phyloP scores from a whole-genome alignment of 2,888 invertebrate genomes.

The Polyommatus icarus region DNA sequence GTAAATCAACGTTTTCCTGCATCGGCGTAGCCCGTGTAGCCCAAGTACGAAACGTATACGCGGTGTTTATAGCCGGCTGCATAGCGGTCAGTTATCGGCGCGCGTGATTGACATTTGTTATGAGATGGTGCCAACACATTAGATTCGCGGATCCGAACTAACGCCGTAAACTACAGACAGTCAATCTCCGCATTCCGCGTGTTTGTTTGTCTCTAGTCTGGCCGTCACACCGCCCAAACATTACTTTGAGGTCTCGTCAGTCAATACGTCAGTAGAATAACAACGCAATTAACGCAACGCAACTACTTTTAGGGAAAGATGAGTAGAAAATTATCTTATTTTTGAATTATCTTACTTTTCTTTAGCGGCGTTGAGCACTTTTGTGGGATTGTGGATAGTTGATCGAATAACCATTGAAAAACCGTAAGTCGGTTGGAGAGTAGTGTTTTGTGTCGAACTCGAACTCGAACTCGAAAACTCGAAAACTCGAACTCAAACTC shows the following conservation, averaged over 20 bases:
- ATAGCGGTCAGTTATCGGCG: constrained; percentile 30
- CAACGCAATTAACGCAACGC: background rate
- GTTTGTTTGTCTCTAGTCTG: constrained; percentile 35
- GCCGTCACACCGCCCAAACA: constrained; percentile 32
- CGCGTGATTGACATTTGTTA: constrained; percentile 48
- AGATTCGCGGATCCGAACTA: constrained; percentile 26
- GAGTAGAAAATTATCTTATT: no score
- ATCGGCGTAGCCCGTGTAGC: background rate
- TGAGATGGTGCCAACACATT: constrained; percentile 40
- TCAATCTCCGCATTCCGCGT: constrained; percentile 30
- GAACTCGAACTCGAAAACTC: no score
- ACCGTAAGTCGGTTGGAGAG: no score
- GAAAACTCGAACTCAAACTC: no score
- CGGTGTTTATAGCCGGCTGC: constrained; percentile 31
- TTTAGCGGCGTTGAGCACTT: no score
- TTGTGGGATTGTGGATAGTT: no score
- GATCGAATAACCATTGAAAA: no score
- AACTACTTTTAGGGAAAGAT: background rate
- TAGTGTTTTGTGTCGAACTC: no score
- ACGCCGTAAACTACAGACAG: constrained; percentile 35
- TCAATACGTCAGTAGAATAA: background rate
- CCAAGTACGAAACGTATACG: background rate
- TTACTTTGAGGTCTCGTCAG: constrained; percentile 23
- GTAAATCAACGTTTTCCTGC: background rate
- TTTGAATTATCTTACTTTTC: no score